These are phyloP conservation scores for Sylvietta virens DNA, from an alignment of 2,113 vertebrate genomes.

Conservation along the genomic window DNA sequence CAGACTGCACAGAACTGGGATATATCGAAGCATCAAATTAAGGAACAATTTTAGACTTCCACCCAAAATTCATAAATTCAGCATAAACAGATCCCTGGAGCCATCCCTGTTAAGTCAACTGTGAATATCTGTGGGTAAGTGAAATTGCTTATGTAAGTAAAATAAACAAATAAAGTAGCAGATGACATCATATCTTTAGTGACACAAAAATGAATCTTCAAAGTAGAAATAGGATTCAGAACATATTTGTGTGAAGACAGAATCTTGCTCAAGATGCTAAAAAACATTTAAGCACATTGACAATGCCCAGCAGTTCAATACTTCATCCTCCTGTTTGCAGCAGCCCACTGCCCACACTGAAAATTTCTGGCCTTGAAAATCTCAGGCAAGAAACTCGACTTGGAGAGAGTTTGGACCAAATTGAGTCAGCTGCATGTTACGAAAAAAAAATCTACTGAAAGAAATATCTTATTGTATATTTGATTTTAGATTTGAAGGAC, in stretches of 20 bases:
- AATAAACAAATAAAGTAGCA: slow-evolving; percentile 15
- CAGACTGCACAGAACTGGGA: not conserved
- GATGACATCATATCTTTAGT: not conserved
- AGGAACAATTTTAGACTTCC: not conserved
- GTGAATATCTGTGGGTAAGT: not conserved
- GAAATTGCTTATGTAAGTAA: not conserved
- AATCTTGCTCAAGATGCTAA: not conserved
- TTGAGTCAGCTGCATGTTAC: not conserved
- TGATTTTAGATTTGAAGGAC: not conserved
- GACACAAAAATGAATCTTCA: not conserved
- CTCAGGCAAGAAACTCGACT: not conserved
- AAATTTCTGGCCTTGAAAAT: not conserved
- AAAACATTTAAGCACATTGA: not conserved
- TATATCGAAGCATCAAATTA: not conserved
- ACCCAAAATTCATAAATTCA: not conserved
- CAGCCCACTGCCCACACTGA: not conserved
- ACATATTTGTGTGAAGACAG: not conserved
- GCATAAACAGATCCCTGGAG: not conserved
- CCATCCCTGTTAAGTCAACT: not conserved
- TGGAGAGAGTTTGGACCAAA: not conserved
- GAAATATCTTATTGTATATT: not conserved
- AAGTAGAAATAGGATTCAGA: not conserved
- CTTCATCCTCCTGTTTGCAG: not conserved
- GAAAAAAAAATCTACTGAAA: not conserved
- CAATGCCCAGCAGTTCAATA: not conserved